A percentile compares a stretch with the other conserved stretches of the same genome.
phyloP scores from a whole-genome alignment of 2,888 invertebrate genomes.

The Drosophila kanekoi region DNA sequence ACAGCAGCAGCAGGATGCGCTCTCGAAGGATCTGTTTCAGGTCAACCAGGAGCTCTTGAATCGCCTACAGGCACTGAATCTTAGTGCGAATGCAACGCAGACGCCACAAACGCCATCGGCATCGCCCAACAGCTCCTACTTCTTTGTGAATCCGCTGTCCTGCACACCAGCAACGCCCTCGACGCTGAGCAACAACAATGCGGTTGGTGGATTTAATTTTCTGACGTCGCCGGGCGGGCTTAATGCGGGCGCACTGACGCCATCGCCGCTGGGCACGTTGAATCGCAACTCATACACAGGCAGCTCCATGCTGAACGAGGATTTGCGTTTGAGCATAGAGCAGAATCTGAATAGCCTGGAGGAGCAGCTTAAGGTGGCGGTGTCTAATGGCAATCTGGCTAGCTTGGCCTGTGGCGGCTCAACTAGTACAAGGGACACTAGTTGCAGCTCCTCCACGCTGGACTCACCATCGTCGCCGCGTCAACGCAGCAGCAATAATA shows the following conservation, averaged over 20 bases:
- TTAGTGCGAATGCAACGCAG: conserved; percentile 70
- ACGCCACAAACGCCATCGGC: conserved; percentile 71
- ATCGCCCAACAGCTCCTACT: conserved; percentile 84
- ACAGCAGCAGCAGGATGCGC: conserved; percentile 82
- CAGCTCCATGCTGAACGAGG: conserved; percentile 82
- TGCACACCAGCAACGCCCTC: conserved; percentile 78
- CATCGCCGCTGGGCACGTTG: conserved; percentile 83
- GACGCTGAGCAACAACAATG: conserved; percentile 61
- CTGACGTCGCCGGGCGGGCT: conserved; percentile 75
- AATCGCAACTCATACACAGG: conserved; percentile 84
- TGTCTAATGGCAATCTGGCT: conserved; percentile 84
- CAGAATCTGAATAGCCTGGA: conserved; percentile 85
- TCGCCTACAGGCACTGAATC: conserved; percentile 84
- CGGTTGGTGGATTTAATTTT: conserved; percentile 80
- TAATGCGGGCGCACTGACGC: conserved; percentile 76
- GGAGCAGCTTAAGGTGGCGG: conserved; percentile 87
- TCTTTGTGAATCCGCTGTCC: conserved; percentile 85
- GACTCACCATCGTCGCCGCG: conserved; percentile 75
- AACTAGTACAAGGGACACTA: conserved; percentile 74
- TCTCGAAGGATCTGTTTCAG: conserved; percentile 85
- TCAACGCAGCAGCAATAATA: conserved; percentile 65
- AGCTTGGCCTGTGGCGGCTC: conserved; percentile 70
- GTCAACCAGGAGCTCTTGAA: conserved; percentile 85
- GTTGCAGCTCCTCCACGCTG: conserved; percentile 81
- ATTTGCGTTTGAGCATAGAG: conserved; percentile 82